Evolutionary conservation across 1,140 invertebrate genomes (phyloP).

Genomic region (Ericerus pela): DNA sequence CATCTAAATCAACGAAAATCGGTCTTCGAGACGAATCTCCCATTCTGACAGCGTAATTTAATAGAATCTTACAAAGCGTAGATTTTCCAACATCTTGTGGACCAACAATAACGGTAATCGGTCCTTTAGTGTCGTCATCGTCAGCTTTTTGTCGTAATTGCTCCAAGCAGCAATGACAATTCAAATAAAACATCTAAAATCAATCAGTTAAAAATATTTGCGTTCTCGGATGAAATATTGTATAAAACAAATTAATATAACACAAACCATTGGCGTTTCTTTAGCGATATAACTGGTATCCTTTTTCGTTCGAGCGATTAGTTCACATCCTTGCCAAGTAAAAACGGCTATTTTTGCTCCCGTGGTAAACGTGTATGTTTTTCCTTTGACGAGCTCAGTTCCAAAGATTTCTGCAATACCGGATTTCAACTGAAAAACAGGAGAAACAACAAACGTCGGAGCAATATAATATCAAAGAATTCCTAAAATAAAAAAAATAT

Average conservation of each 20-base stretch:
- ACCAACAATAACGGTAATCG: slow-evolving; percentile 81
- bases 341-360: slow-evolving; percentile 92
- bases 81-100: slow-evolving; percentile 94
- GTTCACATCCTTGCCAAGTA: slow-evolving; percentile 84
- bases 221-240: not conserved
- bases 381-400: slow-evolving; percentile 86
- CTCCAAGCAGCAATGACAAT: slow-evolving; percentile 87
- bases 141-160: slow-evolving; percentile 61
- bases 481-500: too few species aligned
- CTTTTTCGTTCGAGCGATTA: slow-evolving; percentile 69
- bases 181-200: slow-evolving; percentile 55
- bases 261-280: slow-evolving; percentile 78
- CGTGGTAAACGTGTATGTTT: slow-evolving; percentile 74
- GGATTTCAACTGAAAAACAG: slow-evolving; percentile 50
- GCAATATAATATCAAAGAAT: too few species aligned
- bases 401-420: slow-evolving; percentile 94
- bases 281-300: slow-evolving; percentile 88
- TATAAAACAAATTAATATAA: slow-evolving; percentile 1
- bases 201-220: not conserved
- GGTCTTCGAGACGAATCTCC: slow-evolving; percentile 46
- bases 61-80: slow-evolving; percentile 70
- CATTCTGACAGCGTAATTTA: slow-evolving; percentile 87
- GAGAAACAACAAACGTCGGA: not conserved
- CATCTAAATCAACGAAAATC: slow-evolving; percentile 90
- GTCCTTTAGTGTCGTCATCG: slow-evolving; percentile 53